Evolutionary conservation across 2,888 invertebrate species (phyloP), one percentile per base, ranked within the genome.

Genomic region (Synanthedon andrenaeformis): DNA sequence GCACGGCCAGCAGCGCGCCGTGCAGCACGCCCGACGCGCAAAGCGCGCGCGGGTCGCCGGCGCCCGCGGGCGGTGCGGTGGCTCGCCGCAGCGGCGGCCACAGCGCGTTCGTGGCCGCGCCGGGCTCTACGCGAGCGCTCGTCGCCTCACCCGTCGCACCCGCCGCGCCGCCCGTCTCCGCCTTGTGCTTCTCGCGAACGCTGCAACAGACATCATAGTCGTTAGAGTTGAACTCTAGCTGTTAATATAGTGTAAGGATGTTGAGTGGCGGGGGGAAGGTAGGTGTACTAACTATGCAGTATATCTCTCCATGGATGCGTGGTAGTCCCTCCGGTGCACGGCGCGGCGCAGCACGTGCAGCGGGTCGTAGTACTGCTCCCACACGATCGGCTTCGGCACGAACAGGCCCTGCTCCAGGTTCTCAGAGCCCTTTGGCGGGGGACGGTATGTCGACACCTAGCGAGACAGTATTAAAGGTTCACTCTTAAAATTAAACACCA

Each of bases 351-450:
- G 82, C 28, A 97, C 96, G 79, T 98, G 97, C 55, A 99, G 90
- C 1, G 98, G 98, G 84, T 98, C 97, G 79, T 96, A 98, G 69
- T 96, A 91, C 59, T 92, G 90, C 74, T 96, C 94, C 98, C 98
- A 98, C n/a, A 97, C 94, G 13, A 90, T 87, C 8, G 93, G 89
- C 74, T 94, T 94, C 64, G 98, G 92, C 71, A 94, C 92, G 88
- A 98, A 93, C 90, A 97, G 89, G 56, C 98, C 93, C 85, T 98
- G 93, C 81, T 97, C 98, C 58, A 97, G 89, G 77, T 95, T 95
- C 74, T 91, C 91, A 0, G 90, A 90, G 2, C 90, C 89, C 41
- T 83, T 79, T 0, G 90, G 89, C 1, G 97, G 98, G 1, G 96
- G 94, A 59, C 94, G 92, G 76, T 95, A 96, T 51, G 94, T 93